Percentiles rank a stretch among this genome's conserved stretches.
phyloP scores from a whole-genome alignment of 2,888 invertebrate genomes.

The Dolichopus griseipennis region DNA sequence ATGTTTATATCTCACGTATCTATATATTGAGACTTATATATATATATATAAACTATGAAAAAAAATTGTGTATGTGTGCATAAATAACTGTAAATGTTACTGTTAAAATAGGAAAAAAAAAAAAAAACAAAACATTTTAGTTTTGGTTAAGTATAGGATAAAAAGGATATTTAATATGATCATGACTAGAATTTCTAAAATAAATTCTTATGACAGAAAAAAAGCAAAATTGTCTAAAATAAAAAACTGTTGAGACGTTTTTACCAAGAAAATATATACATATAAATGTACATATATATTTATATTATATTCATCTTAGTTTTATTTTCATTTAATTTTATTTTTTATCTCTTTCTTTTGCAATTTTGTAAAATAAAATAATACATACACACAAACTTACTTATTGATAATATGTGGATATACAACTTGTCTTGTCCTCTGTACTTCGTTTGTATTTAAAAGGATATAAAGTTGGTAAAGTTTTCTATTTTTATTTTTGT shows the following conservation, averaged over 20 bases:
- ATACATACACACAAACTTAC: too few relatives aligned
- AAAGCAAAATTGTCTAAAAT: neutral
- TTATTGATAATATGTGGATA: too few relatives aligned
- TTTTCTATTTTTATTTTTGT: neutral
- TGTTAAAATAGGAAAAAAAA: neutral
- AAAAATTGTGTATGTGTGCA: neutral
- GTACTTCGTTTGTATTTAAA: too few relatives aligned
- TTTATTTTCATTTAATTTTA: too few relatives aligned
- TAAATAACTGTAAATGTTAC: too few relatives aligned
- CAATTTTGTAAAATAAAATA: too few relatives aligned
- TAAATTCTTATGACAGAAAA: neutral
- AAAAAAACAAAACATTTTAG: neutral
- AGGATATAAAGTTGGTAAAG: neutral
- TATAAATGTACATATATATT: too few relatives aligned
- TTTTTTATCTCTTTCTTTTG: too few relatives aligned
- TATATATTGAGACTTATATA: neutral
- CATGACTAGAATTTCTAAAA: neutral
- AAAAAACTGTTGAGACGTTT: neutral
- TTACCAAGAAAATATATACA: neutral
- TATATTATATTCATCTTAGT: neutral
- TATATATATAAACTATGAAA: too few relatives aligned
- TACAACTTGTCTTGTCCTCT: too few relatives aligned
- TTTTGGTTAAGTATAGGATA: neutral
- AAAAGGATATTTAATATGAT: slow-evolving; percentile 1
- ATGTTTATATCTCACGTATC: neutral